Conservation (phyloP, 2,797 vertebrate species). For the Thamnophis elegans region DNA sequence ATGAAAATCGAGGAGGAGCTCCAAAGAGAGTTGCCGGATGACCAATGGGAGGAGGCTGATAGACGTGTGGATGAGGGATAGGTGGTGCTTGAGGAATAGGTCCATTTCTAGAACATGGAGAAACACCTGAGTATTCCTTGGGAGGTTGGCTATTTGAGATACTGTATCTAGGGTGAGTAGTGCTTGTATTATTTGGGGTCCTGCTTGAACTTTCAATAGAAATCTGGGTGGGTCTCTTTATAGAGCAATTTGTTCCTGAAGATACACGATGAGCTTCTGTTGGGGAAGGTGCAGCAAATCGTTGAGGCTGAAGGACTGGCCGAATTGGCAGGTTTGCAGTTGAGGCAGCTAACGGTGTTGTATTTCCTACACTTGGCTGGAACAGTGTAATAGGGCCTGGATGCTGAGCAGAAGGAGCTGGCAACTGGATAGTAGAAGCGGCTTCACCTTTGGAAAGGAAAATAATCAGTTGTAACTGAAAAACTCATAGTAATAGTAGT, state of each 20-base stretch:
- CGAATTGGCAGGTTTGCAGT: conserved; percentile 56
- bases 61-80: conserved; percentile 62
- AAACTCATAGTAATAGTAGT: neutral
- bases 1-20: conserved; percentile 59
- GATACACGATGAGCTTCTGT: conserved; percentile 52
- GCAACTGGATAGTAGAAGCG: conserved; percentile 57
- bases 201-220: conserved; percentile 61
- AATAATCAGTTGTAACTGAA: conserved; percentile 33
- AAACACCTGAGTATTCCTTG: conserved; percentile 60
- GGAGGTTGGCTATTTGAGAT: conserved; percentile 55
- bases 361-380: conserved; percentile 65
- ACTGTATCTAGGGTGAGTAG: conserved; percentile 62
- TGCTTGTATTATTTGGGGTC: conserved; percentile 61
- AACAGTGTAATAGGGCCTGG: conserved; percentile 66
- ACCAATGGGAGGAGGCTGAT: conserved; percentile 57
- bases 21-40: conserved; percentile 63
- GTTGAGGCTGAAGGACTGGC: conserved; percentile 60
- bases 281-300: conserved; percentile 60
- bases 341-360: conserved; percentile 60
- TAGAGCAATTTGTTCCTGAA: conserved; percentile 53
- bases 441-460: conserved; percentile 69
- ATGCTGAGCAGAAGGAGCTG: conserved; percentile 62
- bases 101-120: conserved; percentile 60
- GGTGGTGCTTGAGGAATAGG: conserved; percentile 59
- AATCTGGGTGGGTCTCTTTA: conserved; percentile 63